Percentiles rank a stretch among this genome's conserved stretches.
These are phyloP conservation scores for Lepidotrigona ventralis DNA, from an alignment of 1,140 invertebrate genomes.

Conservation along the genomic window DNA sequence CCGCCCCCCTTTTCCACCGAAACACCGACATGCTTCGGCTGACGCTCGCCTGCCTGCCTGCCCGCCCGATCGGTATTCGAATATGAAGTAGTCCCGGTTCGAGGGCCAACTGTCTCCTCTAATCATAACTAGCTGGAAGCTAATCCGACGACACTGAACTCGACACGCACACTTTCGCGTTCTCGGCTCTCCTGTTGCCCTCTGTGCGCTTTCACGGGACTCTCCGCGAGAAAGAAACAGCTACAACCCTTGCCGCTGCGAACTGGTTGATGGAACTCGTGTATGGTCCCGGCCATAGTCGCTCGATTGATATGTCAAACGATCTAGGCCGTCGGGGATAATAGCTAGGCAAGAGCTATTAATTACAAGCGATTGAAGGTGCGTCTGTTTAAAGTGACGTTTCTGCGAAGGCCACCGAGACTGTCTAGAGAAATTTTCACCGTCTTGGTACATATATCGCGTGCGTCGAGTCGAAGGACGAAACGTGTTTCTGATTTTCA, in stretches of 20 bases:
- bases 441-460: too few species aligned
- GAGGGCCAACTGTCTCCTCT: conserved; percentile 77
- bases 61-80: conserved; percentile 53
- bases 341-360: conserved; percentile 14
- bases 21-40: conserved; percentile 22
- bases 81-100: conserved; percentile 59
- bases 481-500: too few species aligned
- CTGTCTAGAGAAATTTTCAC: too few species aligned
- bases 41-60: conserved; percentile 27
- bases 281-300: too few species aligned
- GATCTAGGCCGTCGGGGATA: neutral
- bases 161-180: conserved; percentile 37
- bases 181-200: too few species aligned
- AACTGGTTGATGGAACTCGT: conserved; percentile 5
- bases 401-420: neutral
- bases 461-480: too few species aligned
- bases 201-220: neutral
- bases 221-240: conserved; percentile 1
- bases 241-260: conserved; percentile 18
- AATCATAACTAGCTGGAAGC: conserved; percentile 75
- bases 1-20: conserved; percentile 60
- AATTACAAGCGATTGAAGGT: conserved; percentile 44
- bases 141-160: conserved; percentile 66
- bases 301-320: conserved; percentile 25
- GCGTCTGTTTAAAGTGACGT: conserved; percentile 23